phyloP scores from a whole-genome alignment of 2,113 vertebrate species.

The Cebus imitator region DNA sequence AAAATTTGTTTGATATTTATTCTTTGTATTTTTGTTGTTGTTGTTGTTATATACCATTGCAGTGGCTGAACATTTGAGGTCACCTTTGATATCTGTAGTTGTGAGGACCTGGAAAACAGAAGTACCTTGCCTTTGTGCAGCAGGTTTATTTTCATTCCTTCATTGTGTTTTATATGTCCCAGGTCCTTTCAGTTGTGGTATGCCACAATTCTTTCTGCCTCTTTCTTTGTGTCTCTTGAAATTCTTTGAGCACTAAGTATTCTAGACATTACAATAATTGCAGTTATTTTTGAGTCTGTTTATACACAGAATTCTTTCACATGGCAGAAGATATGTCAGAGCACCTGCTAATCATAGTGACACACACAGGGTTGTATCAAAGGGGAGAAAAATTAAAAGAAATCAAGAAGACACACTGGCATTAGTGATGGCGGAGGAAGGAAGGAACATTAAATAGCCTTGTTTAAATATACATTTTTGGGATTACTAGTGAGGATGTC shows the following conservation, averaged over 20 bases:
- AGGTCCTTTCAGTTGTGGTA: neutral
- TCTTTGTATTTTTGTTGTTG: neutral
- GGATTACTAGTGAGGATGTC: neutral
- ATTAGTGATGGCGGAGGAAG: neutral
- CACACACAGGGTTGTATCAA: neutral
- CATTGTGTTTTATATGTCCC: neutral
- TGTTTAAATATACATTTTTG: neutral
- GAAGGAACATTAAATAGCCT: neutral
- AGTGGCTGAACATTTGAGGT: neutral
- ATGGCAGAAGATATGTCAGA: neutral
- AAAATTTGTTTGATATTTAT: neutral
- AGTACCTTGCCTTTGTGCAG: neutral
- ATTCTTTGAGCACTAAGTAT: neutral
- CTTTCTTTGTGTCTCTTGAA: neutral
- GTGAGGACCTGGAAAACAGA: neutral
- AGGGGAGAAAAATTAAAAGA: neutral
- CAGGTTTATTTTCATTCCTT: neutral
- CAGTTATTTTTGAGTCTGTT: neutral
- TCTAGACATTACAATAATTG: neutral
- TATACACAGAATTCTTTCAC: neutral
- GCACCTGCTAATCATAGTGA: neutral
- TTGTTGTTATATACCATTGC: neutral
- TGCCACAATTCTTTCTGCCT: neutral
- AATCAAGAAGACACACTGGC: neutral
- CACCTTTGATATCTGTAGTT: neutral